Conservation (phyloP, 2,888 invertebrate species). For the Ommatoiulus sabulosus region DNA sequence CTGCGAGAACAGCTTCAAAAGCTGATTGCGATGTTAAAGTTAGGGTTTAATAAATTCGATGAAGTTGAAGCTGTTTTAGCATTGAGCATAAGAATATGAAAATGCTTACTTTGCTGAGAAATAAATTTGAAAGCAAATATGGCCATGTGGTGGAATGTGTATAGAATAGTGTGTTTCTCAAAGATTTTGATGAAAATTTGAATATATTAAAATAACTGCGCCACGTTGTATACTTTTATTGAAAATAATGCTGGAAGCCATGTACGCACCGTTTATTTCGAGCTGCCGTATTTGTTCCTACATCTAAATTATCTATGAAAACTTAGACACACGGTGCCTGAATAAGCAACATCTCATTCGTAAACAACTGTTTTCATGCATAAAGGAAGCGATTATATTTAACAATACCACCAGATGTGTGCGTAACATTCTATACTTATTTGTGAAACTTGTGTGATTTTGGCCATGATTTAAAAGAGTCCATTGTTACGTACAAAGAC, state of each 20-base stretch:
- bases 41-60: too few species aligned
- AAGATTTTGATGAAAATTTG: background rate
- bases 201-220: background rate
- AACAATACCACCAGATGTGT: conserved; percentile 10
- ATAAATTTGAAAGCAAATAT: too few species aligned
- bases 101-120: too few species aligned
- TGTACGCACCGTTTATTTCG: background rate
- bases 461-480: background rate
- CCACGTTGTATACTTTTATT: background rate
- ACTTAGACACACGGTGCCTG: background rate
- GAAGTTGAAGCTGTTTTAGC: too few species aligned
- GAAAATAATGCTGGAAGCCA: background rate
- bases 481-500: background rate
- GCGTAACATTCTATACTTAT: background rate
- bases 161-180: background rate
- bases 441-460: background rate
- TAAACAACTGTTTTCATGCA: background rate
- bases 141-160: too few species aligned
- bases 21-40: too few species aligned
- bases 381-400: background rate
- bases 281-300: background rate
- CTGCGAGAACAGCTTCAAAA: too few species aligned
- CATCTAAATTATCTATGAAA: background rate
- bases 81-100: too few species aligned
- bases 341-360: background rate